Evolutionary conservation across 2,797 vertebrate genomes (phyloP).

Genomic region (Periophthalmus magnuspinnatus): DNA sequence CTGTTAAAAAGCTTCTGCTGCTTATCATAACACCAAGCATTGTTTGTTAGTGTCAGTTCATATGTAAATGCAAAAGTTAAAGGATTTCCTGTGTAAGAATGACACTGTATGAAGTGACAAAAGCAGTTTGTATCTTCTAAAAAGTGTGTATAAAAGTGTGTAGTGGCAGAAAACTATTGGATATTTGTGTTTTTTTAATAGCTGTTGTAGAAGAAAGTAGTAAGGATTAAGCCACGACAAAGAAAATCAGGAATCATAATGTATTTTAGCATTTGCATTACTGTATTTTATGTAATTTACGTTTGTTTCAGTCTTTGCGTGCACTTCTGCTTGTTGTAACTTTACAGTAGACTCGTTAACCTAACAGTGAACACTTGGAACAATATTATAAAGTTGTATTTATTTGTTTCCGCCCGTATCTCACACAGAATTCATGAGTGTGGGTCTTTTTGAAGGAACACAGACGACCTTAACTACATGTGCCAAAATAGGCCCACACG

Average conservation of each 20-base stretch:
- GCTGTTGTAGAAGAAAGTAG: too few relatives aligned
- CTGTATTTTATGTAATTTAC: not conserved
- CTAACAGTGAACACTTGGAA: not conserved
- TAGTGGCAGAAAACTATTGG: too few relatives aligned
- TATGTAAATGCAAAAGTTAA: not conserved
- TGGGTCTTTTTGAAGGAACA: conserved; percentile 46
- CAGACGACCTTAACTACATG: conserved; percentile 19
- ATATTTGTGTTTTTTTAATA: too few relatives aligned
- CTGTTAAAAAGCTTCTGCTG: not conserved
- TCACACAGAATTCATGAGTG: conserved; percentile 26
- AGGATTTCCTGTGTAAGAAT: conserved; percentile 37
- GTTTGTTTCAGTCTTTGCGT: not conserved
- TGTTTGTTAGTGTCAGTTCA: not conserved
- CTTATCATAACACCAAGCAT: not conserved
- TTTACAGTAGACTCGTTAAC: not conserved
- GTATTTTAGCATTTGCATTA: too few relatives aligned
- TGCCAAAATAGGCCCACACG: conserved; percentile 30
- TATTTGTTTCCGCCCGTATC: not conserved
- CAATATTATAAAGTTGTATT: conserved; percentile 30
- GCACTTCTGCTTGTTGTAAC: too few relatives aligned
- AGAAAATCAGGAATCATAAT: too few relatives aligned
- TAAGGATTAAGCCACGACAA: too few relatives aligned
- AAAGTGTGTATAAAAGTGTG: too few relatives aligned
- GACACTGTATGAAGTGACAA: conserved; percentile 22
- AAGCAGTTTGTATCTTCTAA: too few relatives aligned